Conservation (phyloP, 2,797 vertebrate species). For the Falco novaeseelandiae region DNA sequence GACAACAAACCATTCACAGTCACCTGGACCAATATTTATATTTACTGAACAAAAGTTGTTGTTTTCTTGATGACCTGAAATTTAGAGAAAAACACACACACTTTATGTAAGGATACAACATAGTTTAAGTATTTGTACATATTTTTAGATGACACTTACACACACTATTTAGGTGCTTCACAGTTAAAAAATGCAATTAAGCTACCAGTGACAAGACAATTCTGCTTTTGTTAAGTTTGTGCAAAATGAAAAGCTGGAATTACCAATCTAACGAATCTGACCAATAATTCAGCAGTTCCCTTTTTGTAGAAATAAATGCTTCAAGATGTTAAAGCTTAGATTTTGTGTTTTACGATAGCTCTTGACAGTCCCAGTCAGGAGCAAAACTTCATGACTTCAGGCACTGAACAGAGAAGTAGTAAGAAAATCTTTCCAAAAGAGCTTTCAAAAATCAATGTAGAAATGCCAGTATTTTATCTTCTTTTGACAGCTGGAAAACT, state of each 20-base stretch:
- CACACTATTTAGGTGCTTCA: background rate
- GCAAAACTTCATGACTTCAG: background rate
- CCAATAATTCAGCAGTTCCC: background rate
- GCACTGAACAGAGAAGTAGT: background rate
- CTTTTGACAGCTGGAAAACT: constrained; percentile 6
- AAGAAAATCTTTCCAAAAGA: background rate
- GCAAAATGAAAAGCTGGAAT: background rate
- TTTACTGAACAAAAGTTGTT: constrained; percentile 99
- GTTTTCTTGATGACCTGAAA: constrained; percentile 97
- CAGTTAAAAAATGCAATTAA: background rate
- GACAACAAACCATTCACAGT: constrained; percentile 99
- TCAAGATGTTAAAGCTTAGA: background rate
- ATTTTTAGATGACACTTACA: background rate
- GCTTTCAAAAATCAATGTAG: constrained; percentile 1
- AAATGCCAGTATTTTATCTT: constrained; percentile 21
- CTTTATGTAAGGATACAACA: background rate
- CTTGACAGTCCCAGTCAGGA: background rate
- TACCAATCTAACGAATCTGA: background rate
- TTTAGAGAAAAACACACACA: background rate
- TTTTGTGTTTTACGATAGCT: background rate
- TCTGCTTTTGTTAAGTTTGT: background rate
- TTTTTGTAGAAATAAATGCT: background rate
- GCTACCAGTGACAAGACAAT: background rate
- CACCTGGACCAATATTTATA: constrained; percentile 98
- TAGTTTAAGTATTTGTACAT: background rate